A percentile compares a stretch with the other conserved stretches of the same genome.
These are phyloP conservation scores for Phaetusa simplex DNA, from an alignment of 2,113 vertebrate species.

Conservation along the genomic window DNA sequence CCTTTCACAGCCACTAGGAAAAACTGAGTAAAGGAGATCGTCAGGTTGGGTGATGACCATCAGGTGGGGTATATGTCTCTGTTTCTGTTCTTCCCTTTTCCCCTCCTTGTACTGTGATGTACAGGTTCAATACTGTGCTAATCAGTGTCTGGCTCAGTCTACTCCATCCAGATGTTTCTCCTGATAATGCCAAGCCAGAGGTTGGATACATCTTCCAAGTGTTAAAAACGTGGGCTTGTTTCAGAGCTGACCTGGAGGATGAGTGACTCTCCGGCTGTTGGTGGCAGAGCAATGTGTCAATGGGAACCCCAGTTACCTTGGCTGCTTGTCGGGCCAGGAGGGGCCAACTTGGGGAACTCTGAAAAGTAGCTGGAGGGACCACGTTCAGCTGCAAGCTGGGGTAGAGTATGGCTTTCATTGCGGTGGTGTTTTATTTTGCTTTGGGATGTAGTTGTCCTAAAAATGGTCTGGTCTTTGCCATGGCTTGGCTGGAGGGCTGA, in stretches of 20 bases:
- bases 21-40: neutral
- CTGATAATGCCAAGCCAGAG: neutral
- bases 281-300: neutral
- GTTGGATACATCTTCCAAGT: neutral
- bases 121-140: neutral
- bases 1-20: neutral
- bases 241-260: neutral
- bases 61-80: neutral
- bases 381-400: neutral
- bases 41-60: neutral
- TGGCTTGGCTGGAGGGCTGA: neutral
- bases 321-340: neutral
- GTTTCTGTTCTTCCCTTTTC: neutral
- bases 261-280: neutral
- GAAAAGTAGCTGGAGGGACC: neutral
- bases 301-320: neutral
- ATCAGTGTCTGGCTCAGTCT: neutral
- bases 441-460: neutral
- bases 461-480: neutral
- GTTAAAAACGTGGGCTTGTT: neutral
- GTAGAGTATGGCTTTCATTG: neutral
- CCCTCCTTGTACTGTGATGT: neutral
- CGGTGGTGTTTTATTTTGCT: neutral
- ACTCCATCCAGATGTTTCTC: neutral
- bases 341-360: rapidly evolving